phyloP scores from a whole-genome alignment of 2,113 vertebrate genomes.

The Plecturocebus donacophilus region DNA sequence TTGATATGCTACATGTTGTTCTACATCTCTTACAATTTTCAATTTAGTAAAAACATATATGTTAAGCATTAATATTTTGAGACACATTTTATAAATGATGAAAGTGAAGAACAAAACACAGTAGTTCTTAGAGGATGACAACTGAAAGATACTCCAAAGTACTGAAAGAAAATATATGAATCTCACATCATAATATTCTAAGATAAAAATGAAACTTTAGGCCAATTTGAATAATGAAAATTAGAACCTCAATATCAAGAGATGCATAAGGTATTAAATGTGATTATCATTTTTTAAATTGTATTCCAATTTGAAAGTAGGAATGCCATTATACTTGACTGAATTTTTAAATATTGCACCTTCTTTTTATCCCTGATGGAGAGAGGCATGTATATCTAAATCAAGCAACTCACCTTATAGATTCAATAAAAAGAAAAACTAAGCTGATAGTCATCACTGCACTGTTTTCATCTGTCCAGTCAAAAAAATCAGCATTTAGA shows the following conservation, averaged over 20 bases:
- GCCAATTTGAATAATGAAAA: not conserved
- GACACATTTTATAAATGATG: not conserved
- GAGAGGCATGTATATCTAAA: not conserved
- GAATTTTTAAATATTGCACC: conserved; percentile 19
- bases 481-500: conserved; percentile 62
- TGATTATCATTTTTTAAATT: not conserved
- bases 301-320: not conserved
- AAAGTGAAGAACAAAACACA: not conserved
- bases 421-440: not conserved
- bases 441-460: not conserved
- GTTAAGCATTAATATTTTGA: not conserved
- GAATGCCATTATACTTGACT: not conserved
- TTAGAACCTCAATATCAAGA: not conserved
- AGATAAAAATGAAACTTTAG: not conserved
- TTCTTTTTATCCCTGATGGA: not conserved
- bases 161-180: not conserved
- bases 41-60: not conserved
- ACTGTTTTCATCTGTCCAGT: conserved; percentile 46
- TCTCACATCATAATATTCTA: not conserved
- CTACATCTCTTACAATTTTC: no score
- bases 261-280: not conserved
- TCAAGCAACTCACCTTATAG: not conserved
- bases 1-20: not conserved
- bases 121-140: not conserved
- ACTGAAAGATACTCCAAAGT: not conserved